These are phyloP conservation scores for Emys orbicularis DNA, from an alignment of 2,797 vertebrate genomes.

Conservation along the genomic window DNA sequence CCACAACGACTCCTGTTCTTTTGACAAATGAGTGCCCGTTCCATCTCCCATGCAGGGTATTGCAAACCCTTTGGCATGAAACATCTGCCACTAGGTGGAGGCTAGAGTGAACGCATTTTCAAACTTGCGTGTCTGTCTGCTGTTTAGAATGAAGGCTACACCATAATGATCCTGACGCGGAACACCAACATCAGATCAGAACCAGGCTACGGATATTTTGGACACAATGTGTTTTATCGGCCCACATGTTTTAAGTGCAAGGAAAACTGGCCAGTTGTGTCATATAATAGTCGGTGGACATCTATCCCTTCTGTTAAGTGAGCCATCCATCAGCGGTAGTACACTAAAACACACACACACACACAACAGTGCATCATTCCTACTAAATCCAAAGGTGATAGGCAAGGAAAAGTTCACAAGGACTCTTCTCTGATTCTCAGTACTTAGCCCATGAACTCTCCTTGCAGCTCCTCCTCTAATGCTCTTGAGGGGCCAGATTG, in stretches of 20 bases:
- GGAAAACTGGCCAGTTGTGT: background rate
- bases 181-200: background rate
- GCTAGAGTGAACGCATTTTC: background rate
- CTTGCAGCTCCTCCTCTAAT: background rate
- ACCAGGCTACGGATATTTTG: background rate
- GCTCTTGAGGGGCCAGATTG: background rate
- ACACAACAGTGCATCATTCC: background rate
- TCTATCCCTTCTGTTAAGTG: background rate
- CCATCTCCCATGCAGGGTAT: fast-evolving
- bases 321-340: background rate
- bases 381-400: background rate
- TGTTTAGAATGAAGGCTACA: background rate
- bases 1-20: too few relatives aligned
- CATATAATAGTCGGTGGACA: background rate
- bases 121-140: background rate
- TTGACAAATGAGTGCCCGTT: fast-evolving
- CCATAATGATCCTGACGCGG: background rate
- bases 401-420: background rate
- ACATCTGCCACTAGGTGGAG: fast-evolving
- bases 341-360: background rate
- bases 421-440: background rate
- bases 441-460: background rate
- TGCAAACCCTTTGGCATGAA: background rate
- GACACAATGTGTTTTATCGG: background rate
- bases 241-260: background rate